These are phyloP conservation scores for Campaea margaritaria DNA, from an alignment of 2,888 invertebrate genomes.

Conservation along the genomic window DNA sequence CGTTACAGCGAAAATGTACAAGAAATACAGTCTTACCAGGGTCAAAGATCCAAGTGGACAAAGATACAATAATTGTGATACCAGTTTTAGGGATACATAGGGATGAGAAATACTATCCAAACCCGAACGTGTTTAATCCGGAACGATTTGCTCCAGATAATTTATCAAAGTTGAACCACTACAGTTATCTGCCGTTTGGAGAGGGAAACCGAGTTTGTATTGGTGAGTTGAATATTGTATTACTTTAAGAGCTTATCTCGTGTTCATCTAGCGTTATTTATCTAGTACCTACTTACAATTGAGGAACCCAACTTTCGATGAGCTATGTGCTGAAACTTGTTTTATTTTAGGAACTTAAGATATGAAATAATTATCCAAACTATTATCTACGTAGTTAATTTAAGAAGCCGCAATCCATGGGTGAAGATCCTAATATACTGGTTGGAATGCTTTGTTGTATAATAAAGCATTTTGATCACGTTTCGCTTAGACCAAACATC, in stretches of 20 bases:
- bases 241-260: background rate
- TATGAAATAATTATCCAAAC: too few relatives aligned
- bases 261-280: background rate
- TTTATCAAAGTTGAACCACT: conserved; percentile 53
- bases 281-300: too few relatives aligned
- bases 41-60: conserved; percentile 54
- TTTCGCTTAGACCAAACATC: too few relatives aligned
- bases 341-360: too few relatives aligned
- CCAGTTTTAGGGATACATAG: conserved; percentile 64
- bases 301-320: too few relatives aligned
- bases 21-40: conserved; percentile 58
- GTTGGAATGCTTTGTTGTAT: too few relatives aligned
- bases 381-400: too few relatives aligned
- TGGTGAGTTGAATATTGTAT: conserved; percentile 59
- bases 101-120: conserved; percentile 65
- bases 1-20: conserved; percentile 58
- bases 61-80: conserved; percentile 49
- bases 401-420: too few relatives aligned
- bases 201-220: conserved; percentile 81
- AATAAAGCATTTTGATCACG: too few relatives aligned
- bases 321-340: too few relatives aligned
- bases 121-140: conserved; percentile 74
- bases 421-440: too few relatives aligned
- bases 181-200: conserved; percentile 77
- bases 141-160: conserved; percentile 71